These are phyloP conservation scores for Schizopygopsis pylzovi DNA, from an alignment of 2,797 vertebrate species.

Conservation along the genomic window DNA sequence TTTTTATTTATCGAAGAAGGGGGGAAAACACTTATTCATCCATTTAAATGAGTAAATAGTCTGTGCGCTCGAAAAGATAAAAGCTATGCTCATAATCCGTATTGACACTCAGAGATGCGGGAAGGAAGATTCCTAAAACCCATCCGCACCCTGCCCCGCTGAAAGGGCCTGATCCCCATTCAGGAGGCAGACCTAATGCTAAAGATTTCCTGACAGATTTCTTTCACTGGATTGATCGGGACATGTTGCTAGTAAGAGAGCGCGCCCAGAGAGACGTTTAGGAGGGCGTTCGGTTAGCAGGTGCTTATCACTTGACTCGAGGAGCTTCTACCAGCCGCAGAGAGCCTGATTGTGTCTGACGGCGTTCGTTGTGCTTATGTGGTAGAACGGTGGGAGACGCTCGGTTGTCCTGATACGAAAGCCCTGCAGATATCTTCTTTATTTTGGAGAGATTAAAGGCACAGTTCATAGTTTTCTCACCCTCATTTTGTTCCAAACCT, in stretches of 20 bases:
- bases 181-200: conserved; percentile 77
- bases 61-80: conserved; percentile 84
- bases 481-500: neutral
- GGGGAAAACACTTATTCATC: conserved; percentile 75
- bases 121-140: conserved; percentile 81
- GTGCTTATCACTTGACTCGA: conserved; percentile 73
- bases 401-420: conserved; percentile 55
- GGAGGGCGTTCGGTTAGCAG: conserved; percentile 36
- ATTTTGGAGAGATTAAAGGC: conserved; percentile 11
- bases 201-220: conserved; percentile 86
- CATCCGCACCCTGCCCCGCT: conserved; percentile 73
- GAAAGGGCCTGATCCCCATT: conserved; percentile 78
- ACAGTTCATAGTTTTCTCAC: neutral
- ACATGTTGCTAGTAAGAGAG: conserved; percentile 72
- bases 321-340: conserved; percentile 62
- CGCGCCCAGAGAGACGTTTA: conserved; percentile 31
- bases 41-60: conserved; percentile 84
- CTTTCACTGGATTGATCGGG: conserved; percentile 82
- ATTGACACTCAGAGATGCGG: conserved; percentile 82
- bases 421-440: conserved; percentile 21
- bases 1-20: conserved; percentile 78
- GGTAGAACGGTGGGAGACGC: conserved; percentile 70
- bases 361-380: conserved; percentile 70
- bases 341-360: conserved; percentile 62
- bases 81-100: conserved; percentile 84